Conservation (phyloP, 2,888 invertebrate species). For the Cephus sareptanus region DNA sequence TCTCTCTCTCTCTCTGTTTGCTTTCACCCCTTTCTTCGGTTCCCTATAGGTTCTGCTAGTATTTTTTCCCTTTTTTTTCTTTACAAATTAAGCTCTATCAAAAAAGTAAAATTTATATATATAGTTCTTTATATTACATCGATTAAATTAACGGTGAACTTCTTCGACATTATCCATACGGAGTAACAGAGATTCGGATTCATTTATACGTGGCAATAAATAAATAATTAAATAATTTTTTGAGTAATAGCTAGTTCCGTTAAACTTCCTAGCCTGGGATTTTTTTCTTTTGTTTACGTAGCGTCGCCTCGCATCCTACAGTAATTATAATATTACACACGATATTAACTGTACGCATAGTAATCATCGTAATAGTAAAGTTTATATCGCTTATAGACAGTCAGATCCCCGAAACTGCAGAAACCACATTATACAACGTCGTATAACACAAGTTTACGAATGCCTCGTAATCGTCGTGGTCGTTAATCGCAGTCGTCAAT, state of each 20-base stretch:
- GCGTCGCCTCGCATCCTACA: conserved; percentile 54
- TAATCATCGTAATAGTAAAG: conserved; percentile 60
- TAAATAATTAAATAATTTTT: conserved; percentile 64
- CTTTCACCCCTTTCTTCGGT: neutral
- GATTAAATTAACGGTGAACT: conserved; percentile 55
- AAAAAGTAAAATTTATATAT: conserved; percentile 47
- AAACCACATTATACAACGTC: conserved; percentile 18
- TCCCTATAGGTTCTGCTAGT: conserved; percentile 10
- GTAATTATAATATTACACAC: conserved; percentile 64
- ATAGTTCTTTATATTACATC: conserved; percentile 55
- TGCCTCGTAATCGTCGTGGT: conserved; percentile 7
- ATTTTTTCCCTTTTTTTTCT: conserved; percentile 14
- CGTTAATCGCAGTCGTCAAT: conserved; percentile 1
- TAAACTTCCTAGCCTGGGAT: conserved; percentile 46
- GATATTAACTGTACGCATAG: conserved; percentile 62
- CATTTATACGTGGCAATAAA: conserved; percentile 61
- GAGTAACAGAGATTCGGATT: conserved; percentile 57
- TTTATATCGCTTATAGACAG: conserved; percentile 58
- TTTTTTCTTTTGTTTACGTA: conserved; percentile 41
- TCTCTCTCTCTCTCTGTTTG: conserved; percentile 4
- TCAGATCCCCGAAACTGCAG: conserved; percentile 34
- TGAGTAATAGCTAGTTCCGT: conserved; percentile 54
- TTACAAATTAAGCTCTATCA: conserved; percentile 30
- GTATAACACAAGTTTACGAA: conserved; percentile 20
- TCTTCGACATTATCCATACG: conserved; percentile 46